These are phyloP conservation scores for Xyrauchen texanus DNA, from an alignment of 2,113 vertebrate genomes.

Conservation along the genomic window DNA sequence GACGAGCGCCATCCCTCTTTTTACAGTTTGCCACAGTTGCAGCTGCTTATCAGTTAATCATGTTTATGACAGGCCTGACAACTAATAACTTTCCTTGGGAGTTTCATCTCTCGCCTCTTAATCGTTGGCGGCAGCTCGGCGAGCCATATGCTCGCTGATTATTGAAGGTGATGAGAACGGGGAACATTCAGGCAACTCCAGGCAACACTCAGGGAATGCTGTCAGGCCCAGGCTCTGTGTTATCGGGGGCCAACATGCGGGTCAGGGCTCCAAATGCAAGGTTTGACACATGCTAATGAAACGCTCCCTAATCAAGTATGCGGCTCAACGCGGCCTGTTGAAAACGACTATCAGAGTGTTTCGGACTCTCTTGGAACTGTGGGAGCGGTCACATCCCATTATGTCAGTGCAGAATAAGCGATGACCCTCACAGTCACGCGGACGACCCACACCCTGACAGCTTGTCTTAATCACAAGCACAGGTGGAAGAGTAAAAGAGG, in stretches of 20 bases:
- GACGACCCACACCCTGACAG: conserved; percentile 66
- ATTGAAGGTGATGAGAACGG: conserved; percentile 68
- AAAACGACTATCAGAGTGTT: conserved; percentile 32
- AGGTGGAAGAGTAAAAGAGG: conserved; percentile 42
- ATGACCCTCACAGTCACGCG: conserved; percentile 61
- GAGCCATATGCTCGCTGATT: conserved; percentile 67
- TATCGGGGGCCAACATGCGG: conserved; percentile 62
- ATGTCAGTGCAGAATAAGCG: conserved; percentile 67
- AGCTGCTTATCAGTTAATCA: conserved; percentile 74
- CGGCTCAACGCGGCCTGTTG: conserved; percentile 41
- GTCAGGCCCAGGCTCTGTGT: conserved; percentile 65
- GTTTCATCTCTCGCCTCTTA: conserved; percentile 67
- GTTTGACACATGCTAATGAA: conserved; percentile 75
- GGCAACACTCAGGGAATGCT: conserved; percentile 49
- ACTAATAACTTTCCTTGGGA: conserved; percentile 72
- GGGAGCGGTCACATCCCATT: conserved; percentile 74
- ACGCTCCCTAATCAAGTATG: conserved; percentile 75
- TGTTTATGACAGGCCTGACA: conserved; percentile 73
- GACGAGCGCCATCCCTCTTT: conserved; percentile 63
- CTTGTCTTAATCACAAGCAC: conserved; percentile 60
- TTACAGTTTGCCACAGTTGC: conserved; percentile 60
- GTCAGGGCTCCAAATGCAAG: conserved; percentile 64
- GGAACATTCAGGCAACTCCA: conserved; percentile 33
- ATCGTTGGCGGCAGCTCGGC: conserved; percentile 65
- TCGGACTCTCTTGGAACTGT: conserved; percentile 68